Evolutionary conservation across 2,113 vertebrate species (phyloP).

Genomic region (Peucedramus taeniatus): DNA sequence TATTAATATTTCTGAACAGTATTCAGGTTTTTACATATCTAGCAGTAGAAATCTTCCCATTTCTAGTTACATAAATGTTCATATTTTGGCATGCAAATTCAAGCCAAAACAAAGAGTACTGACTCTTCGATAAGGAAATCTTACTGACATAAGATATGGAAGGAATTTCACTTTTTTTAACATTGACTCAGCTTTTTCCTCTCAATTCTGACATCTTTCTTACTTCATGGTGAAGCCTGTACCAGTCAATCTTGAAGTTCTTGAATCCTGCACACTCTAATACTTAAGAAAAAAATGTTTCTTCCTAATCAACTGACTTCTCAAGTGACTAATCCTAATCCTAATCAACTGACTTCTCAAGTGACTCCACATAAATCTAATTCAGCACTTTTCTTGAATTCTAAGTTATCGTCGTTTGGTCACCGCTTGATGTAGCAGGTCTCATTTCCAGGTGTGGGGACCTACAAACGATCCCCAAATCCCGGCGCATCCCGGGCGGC

Average conservation of each 20-base stretch:
- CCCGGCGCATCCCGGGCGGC: not conserved
- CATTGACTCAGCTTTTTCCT: not conserved
- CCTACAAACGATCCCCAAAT: rapidly evolving
- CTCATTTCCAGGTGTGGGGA: not conserved
- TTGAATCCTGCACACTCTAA: not conserved
- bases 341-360: not conserved
- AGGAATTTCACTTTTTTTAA: not conserved
- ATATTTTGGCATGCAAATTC: not conserved
- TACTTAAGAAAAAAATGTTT: not conserved
- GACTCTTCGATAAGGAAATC: not conserved
- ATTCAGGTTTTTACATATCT: not conserved
- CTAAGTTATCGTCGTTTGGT: not conserved
- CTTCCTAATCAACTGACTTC: not conserved
- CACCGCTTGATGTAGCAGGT: not conserved
- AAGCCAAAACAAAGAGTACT: not conserved
- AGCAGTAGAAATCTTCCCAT: not conserved
- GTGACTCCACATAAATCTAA: not conserved
- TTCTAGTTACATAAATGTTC: not conserved
- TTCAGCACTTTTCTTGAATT: not conserved
- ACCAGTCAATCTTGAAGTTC: not conserved
- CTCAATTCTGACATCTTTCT: not conserved
- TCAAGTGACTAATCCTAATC: too few relatives aligned
- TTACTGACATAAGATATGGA: not conserved
- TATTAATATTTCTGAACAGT: not conserved
- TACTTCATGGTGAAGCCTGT: not conserved